Evolutionary conservation across 2,113 vertebrate species (phyloP), one percentile per base, ranked within the genome.

Genomic region (Clupea harengus): DNA sequence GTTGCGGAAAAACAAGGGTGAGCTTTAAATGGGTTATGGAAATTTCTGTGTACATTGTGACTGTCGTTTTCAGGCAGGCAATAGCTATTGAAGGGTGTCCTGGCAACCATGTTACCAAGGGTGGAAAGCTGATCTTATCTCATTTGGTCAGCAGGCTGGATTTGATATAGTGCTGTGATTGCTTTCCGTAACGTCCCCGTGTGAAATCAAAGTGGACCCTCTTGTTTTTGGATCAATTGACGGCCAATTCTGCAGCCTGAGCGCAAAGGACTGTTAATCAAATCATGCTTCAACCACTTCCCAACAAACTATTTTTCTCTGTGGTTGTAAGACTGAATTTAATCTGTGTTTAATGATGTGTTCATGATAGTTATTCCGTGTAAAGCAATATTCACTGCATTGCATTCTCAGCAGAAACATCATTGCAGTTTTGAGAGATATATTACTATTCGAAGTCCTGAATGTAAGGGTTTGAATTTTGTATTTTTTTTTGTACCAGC

Each of bases 121-220:
- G 28, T 78, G 72, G 32, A 78, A 78, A 78, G 72, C 32, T 39
- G 72, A 39, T 78, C 28, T 39, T 78, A 78, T 78, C 72, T 78
- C 13, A 17, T 32, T 28, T 78, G 72, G 32, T 44, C 72, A 39
- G 72, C 72, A 78, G 72, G 9, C 28, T 78, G 13, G 72, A 78
- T 78, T 78, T 78, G 72, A 78, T 39, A 78, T 39, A 39, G 15
- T 13, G 72, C 32, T 11, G 11, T 78, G 72, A 78, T 78, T 78
- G 72, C 72, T 44, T 78, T 78, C 39, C 32, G 8, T 39, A 78
- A 39, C 11, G 72, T 78, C 25, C 72, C 28, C 4, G 28, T 32
- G 72, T 78, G 72, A 78, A 78, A 32, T 78, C 72, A 78, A 78
- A 32, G 28, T 32, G 6, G 28, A 78, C 25, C 72, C 2, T 15